These are phyloP conservation scores for Drosophila pallidifrons DNA, from an alignment of 1,140 invertebrate species.

Conservation along the genomic window DNA sequence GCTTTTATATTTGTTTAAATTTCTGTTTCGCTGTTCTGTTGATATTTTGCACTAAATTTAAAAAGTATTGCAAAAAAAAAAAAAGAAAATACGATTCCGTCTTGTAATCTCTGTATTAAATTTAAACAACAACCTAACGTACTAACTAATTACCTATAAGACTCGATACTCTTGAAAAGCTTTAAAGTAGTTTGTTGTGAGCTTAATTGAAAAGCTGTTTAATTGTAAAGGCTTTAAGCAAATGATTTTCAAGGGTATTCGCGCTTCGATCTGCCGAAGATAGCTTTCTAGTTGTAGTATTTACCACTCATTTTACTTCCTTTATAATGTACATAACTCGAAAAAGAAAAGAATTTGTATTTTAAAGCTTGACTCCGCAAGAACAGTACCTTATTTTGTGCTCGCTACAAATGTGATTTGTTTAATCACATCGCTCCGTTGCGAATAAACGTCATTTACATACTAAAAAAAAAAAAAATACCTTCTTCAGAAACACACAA, in stretches of 20 bases:
- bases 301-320: constrained; percentile 3
- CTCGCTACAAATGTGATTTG: constrained; percentile 76
- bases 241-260: constrained; percentile 16
- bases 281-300: constrained; percentile 20
- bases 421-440: constrained; percentile 62
- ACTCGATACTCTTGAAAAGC: constrained; percentile 16
- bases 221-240: neutral
- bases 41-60: constrained; percentile 44
- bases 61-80: constrained; percentile 40
- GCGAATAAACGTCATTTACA: constrained; percentile 69
- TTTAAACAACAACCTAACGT: constrained; percentile 7
- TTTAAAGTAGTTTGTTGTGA: neutral
- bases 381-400: constrained; percentile 42
- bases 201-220: neutral
- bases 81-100: constrained; percentile 40
- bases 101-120: constrained; percentile 37
- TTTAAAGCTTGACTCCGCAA: constrained; percentile 29
- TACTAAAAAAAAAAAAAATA: constrained; percentile 50
- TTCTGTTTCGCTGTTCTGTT: constrained; percentile 24
- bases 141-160: constrained; percentile 22
- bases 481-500: too few relatives aligned
- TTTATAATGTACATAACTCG: constrained; percentile 27
- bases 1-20: neutral
- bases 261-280: constrained; percentile 2
- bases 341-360: constrained; percentile 8